phyloP scores from a whole-genome alignment of 2,113 vertebrate genomes.

The Calidris pygmaea region DNA sequence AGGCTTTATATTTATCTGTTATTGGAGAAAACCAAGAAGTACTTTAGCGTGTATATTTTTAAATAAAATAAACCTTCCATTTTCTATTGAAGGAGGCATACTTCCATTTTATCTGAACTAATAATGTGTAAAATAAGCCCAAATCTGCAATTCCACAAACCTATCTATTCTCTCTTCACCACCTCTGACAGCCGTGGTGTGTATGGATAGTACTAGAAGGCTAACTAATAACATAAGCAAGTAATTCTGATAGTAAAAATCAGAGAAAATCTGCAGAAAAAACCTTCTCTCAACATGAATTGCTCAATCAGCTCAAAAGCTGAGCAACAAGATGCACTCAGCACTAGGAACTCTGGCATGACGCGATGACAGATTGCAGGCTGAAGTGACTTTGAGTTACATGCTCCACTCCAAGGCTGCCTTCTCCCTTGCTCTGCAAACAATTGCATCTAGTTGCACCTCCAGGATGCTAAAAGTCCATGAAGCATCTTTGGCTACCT shows the following conservation, averaged over 20 bases:
- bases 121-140: background rate
- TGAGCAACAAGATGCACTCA: background rate
- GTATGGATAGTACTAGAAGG: background rate
- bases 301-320: background rate
- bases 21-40: background rate
- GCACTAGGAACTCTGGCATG: background rate
- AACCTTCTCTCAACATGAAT: background rate
- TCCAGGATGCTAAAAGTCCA: background rate
- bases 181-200: background rate
- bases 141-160: background rate
- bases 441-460: background rate
- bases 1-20: background rate
- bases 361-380: background rate
- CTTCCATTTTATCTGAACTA: background rate
- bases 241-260: background rate
- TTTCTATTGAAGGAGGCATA: background rate
- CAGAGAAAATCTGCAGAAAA: background rate
- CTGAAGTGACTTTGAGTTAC: background rate
- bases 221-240: background rate
- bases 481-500: background rate
- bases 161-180: background rate
- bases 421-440: background rate
- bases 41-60: background rate
- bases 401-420: background rate
- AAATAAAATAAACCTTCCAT: background rate